Conservation (phyloP, 2,888 invertebrate species). For the Cerastis leucographa region DNA sequence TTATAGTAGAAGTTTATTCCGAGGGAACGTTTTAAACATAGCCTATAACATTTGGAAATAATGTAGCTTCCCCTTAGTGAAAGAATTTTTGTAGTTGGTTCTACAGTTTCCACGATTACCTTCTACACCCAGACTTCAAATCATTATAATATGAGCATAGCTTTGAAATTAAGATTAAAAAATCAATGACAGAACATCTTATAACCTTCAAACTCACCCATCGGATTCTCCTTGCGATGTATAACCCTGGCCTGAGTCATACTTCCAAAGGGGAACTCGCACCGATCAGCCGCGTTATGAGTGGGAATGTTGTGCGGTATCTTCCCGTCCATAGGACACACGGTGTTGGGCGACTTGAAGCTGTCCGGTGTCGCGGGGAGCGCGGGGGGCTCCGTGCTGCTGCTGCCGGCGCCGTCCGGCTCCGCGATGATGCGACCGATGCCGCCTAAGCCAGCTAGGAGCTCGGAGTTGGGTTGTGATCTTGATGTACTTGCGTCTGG, state of each 20-base stretch:
- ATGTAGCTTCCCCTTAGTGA: neutral
- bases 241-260: slow-evolving; percentile 97
- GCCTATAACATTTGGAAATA: neutral
- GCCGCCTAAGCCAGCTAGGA: slow-evolving; percentile 83
- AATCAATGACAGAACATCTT: neutral
- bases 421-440: slow-evolving; percentile 82
- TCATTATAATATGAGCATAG: no score
- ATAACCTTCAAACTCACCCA: slow-evolving; percentile 77
- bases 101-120: neutral
- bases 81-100: neutral
- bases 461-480: slow-evolving; percentile 79
- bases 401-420: slow-evolving; percentile 75
- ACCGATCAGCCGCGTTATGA: slow-evolving; percentile 89
- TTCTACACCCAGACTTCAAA: neutral
- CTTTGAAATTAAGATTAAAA: neutral
- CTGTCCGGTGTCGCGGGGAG: slow-evolving; percentile 81
- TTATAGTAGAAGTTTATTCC: no score
- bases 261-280: slow-evolving; percentile 96
- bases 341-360: slow-evolving; percentile 96
- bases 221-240: slow-evolving; percentile 93
- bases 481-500: slow-evolving; percentile 84
- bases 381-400: slow-evolving; percentile 66
- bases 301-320: slow-evolving; percentile 90
- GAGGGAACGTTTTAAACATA: no score
- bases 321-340: slow-evolving; percentile 96